Conservation (phyloP, 2,113 vertebrate species). For the Panthera tigris region DNA sequence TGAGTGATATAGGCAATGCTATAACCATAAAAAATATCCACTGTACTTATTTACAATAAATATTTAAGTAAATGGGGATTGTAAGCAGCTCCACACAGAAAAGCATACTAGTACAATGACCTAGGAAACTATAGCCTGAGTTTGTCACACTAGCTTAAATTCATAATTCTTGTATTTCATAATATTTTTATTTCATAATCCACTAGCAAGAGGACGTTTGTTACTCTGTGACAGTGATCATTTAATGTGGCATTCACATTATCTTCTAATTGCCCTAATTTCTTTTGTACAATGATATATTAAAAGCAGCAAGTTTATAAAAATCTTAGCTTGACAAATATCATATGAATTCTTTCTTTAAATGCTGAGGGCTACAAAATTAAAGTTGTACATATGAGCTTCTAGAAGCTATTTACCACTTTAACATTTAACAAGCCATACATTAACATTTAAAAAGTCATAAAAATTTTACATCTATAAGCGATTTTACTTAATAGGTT, state of each 20-base stretch:
- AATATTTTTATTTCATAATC: conserved; percentile 77
- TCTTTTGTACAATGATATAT: conserved; percentile 71
- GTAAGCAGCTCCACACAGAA: conserved; percentile 40
- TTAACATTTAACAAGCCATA: conserved; percentile 88
- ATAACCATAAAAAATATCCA: background rate
- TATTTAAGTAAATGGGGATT: conserved; percentile 41
- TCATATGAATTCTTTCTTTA: conserved; percentile 77
- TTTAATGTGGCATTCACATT: conserved; percentile 71
- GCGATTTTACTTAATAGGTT: conserved; percentile 85
- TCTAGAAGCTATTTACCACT: conserved; percentile 85
- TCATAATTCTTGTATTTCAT: conserved; percentile 71
- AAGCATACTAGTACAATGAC: background rate
- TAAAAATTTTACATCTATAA: conserved; percentile 88
- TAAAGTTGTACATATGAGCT: conserved; percentile 81
- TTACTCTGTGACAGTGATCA: conserved; percentile 64
- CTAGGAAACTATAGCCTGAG: background rate
- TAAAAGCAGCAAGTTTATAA: conserved; percentile 77
- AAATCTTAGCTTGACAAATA: conserved; percentile 77
- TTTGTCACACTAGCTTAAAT: conserved; percentile 51
- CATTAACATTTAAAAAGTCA: conserved; percentile 88
- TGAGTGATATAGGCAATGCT: background rate
- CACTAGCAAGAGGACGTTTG: conserved; percentile 48
- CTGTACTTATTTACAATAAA: background rate
- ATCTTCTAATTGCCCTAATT: conserved; percentile 74
- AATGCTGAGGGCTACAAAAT: conserved; percentile 83